Conservation (phyloP, 2,888 invertebrate genomes). For the Abrostola tripartita region DNA sequence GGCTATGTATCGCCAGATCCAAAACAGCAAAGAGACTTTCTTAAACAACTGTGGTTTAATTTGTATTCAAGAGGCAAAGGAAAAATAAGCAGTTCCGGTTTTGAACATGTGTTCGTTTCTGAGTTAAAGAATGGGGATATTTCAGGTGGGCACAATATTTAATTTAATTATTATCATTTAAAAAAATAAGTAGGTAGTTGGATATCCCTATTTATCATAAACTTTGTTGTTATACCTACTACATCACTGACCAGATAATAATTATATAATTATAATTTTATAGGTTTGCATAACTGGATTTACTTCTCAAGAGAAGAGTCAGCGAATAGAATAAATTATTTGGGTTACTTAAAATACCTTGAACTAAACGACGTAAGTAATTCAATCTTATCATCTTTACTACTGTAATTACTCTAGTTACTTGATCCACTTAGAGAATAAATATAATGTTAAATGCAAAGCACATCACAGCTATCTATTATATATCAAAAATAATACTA, state of each 20-base stretch:
- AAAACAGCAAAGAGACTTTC: conserved; percentile 91
- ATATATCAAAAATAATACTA: not conserved
- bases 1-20: conserved; percentile 90
- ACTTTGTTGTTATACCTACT: too few relatives aligned
- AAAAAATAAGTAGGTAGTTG: too few relatives aligned
- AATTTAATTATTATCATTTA: not conserved
- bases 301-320: conserved; percentile 94
- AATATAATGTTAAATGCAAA: too few relatives aligned
- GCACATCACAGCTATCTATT: not conserved
- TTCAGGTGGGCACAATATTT: conserved; percentile 70
- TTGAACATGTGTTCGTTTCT: conserved; percentile 97
- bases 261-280: not conserved
- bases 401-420: too few relatives aligned
- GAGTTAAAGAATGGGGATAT: conserved; percentile 94
- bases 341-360: conserved; percentile 92
- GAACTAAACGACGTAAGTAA: conserved; percentile 91
- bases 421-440: too few relatives aligned
- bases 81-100: conserved; percentile 95
- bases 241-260: not conserved
- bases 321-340: conserved; percentile 91
- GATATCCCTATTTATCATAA: too few relatives aligned
- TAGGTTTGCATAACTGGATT: conserved; percentile 97
- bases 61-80: conserved; percentile 94
- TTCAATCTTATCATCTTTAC: too few relatives aligned
- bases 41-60: conserved; percentile 93